Percentiles rank a stretch among this genome's conserved stretches.
Evolutionary conservation across 2,888 invertebrate species (phyloP).

Genomic region (Heteromyza rotundicornis): DNA sequence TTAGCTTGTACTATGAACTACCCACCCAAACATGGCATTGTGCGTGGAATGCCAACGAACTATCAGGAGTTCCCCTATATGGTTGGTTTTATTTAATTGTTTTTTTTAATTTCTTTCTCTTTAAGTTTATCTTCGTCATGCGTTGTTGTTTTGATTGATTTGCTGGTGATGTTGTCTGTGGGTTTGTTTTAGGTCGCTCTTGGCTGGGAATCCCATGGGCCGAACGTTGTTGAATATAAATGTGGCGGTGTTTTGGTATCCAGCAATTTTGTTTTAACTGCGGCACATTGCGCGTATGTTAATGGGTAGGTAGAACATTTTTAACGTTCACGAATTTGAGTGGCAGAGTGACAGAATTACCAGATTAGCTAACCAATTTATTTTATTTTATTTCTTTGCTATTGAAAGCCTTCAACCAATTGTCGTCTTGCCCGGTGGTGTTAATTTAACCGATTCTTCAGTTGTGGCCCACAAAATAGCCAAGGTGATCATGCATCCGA

Average conservation of each 20-base stretch:
- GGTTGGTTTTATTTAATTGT: neutral
- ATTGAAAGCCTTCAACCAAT: conserved; percentile 28
- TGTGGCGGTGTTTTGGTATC: conserved; percentile 50
- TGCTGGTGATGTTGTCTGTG: too few relatives aligned
- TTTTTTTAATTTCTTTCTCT: too few relatives aligned
- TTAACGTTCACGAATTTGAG: too few relatives aligned
- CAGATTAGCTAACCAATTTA: too few relatives aligned
- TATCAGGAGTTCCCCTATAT: conserved; percentile 6
- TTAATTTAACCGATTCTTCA: conserved; percentile 35
- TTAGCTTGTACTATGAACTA: too few relatives aligned
- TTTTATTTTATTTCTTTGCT: neutral
- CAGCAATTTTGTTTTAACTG: conserved; percentile 44
- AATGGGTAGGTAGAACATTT: conserved; percentile 39
- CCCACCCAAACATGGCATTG: too few relatives aligned
- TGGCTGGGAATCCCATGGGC: conserved; percentile 40
- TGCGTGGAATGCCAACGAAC: too few relatives aligned
- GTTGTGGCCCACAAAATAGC: conserved; percentile 21
- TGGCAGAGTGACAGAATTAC: too few relatives aligned
- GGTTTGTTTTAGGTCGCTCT: conserved; percentile 41
- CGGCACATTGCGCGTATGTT: conserved; percentile 49
- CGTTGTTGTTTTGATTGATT: too few relatives aligned
- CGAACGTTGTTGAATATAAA: conserved; percentile 36
- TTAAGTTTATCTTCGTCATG: too few relatives aligned
- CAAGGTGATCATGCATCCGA: conserved; percentile 64
- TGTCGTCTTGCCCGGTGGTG: conserved; percentile 44